Base-by-base conservation (phyloP, 1,140 invertebrate species). In the Pararge aegeria region DNA sequence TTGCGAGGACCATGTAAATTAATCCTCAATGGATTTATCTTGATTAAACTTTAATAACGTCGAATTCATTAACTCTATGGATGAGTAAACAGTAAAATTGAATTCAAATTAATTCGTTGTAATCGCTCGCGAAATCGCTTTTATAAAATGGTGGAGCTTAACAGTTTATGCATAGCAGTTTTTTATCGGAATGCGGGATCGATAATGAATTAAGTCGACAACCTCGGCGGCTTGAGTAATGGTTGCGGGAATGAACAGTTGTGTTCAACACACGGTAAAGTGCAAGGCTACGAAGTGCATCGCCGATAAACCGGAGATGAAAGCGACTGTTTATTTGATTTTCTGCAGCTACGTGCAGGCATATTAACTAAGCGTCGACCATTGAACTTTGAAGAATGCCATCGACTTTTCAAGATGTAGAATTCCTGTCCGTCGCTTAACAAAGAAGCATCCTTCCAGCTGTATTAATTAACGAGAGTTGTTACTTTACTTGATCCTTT, bases 261-360 rank as follows among this genome's bases (percentile, higher is more conserved):
- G 63, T 65, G 62, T 61, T 57, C 69, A 75, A 68, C 73, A 80
- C 72, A 74, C 70, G 68, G 70, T 73, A 77, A 78, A 86, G 78
- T 83, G 78, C 81, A 84, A 85, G 82, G 82, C 80, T 83, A 76
- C 75, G 73, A 78, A 85, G 81, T 87, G 83, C 83, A 89, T 85
- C 80, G 75, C 74, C 78, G 80, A 85, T 87, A 82, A 82, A 80
- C 76, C 80, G 76, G 76, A 87, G 81, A 89, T 87, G 80, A 86
- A 87, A 88, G 81, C 77, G 72, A 76, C 77, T 86, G 86, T 87
- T 89, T 89, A 89, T 89, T 87, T 86, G 83, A 83, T 86, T 84
- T 87, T 81, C 82, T 77, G 75, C 72, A 69, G 62, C 61, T 75
- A 68, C 73, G 65, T 73, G 63, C 66, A 65, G 58, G 71, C 74